Percentiles rank a stretch among this genome's conserved stretches.
Conservation (phyloP, 23 tunicate genomes). For the Styela clava region DNA sequence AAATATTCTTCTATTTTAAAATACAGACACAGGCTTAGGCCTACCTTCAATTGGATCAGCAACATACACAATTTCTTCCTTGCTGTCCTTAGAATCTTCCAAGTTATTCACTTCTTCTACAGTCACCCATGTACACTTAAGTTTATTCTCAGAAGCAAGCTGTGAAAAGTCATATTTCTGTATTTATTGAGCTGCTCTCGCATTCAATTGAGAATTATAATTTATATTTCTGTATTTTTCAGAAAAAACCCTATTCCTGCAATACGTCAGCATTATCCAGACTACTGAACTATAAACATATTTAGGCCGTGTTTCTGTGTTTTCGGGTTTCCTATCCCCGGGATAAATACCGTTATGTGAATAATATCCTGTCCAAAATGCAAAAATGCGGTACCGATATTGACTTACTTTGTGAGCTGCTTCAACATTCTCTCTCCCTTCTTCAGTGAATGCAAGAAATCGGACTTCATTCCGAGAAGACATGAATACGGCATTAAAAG, state of each 20-base stretch:
- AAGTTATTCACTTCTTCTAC: conserved; percentile 24
- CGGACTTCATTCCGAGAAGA: conserved; percentile 58
- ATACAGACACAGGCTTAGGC: too few relatives aligned
- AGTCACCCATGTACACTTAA: conserved; percentile 30
- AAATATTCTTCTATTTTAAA: too few relatives aligned
- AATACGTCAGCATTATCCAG: too few relatives aligned
- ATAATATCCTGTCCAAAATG: too few relatives aligned
- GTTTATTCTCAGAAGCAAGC: background rate
- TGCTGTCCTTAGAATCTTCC: conserved; percentile 1
- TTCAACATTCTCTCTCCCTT: conserved; percentile 75
- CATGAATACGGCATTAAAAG: too few relatives aligned
- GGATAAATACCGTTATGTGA: too few relatives aligned
- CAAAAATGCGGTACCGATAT: too few relatives aligned
- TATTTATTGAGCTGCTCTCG: background rate
- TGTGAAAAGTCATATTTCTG: background rate
- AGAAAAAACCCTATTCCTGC: too few relatives aligned
- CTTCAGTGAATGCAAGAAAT: conserved; percentile 49
- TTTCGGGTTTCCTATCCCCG: too few relatives aligned
- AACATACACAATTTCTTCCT: conserved; percentile 74
- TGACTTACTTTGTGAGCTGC: conserved; percentile 35
- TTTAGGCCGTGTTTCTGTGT: too few relatives aligned
- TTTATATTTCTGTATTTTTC: too few relatives aligned
- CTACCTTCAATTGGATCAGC: conserved; percentile 68
- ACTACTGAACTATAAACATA: too few relatives aligned
- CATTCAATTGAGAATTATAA: background rate